Base-by-base conservation (phyloP, 2,113 vertebrate species). In the Orycteropus afer region DNA sequence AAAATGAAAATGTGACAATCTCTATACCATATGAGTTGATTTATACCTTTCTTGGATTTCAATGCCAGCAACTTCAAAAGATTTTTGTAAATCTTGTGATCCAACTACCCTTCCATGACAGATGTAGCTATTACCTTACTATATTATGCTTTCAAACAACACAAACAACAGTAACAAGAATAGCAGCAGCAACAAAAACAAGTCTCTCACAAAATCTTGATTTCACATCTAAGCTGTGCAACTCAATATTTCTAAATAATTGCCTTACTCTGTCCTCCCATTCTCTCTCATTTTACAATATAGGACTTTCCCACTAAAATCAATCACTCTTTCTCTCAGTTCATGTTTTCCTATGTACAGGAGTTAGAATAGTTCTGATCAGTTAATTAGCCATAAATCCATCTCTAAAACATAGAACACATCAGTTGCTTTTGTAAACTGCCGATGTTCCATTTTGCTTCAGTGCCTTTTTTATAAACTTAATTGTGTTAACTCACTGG, bases 41-140 rank as follows among this genome's bases (percentile, higher is more conserved):
- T 82, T 73, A 69, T 92, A 99, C 98, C 98, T 99, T 88, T 99
- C 99, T 96, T 99, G 99, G 96, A 99, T 98, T 93, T 99, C 99
- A 95, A 97, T 95, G 89, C 99, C 98, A 95, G 98, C 95, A 76
- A 98, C 98, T 90, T 99, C 99, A 97, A 95, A 79, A 95, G 97
- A 98, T 20, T 99, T 99, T 6, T 98, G 97, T 95, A 97, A 97
- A 95, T 99, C 99, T 96, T 98, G 97, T 93, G 98, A 98, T 42
- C 98, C 99, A 12, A 99, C 53, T 98, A 96, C 99, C 98, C 99
- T 99, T 96, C 74, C 22, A 18, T 92, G 96, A 97, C 37, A 97
- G 95, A 97, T 73, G 47, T 25, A 85, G 42, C 95, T 71, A 77
- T 87, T 53, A 29, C 69, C 65, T 95, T 63, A 74, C 27, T 32